Evolutionary conservation across 2,888 invertebrate genomes (phyloP).

Genomic region (Pelosia muscerda): DNA sequence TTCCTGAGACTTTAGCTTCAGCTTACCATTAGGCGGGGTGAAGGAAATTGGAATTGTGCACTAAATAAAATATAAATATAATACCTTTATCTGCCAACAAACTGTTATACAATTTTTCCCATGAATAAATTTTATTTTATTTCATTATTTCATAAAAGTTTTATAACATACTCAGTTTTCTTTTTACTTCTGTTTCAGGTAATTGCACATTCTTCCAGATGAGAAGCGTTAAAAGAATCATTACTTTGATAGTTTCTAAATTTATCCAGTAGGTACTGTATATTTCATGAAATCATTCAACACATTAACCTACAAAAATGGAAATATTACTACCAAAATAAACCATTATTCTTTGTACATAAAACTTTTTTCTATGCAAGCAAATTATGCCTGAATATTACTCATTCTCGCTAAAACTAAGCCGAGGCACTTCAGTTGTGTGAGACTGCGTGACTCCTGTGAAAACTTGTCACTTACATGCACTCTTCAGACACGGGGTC

Average conservation of each 20-base stretch:
- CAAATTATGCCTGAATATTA: not conserved
- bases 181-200: constrained; percentile 2
- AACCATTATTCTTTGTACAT: not conserved
- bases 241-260: too few species aligned
- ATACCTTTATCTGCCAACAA: too few species aligned
- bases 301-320: not conserved
- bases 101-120: too few species aligned
- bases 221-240: too few species aligned
- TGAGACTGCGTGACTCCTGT: constrained; percentile 6
- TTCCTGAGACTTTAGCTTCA: too few species aligned
- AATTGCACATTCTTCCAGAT: not conserved
- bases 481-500: constrained; percentile 15
- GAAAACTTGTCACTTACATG: constrained; percentile 18
- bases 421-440: not conserved
- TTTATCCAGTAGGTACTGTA: too few species aligned
- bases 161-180: too few species aligned
- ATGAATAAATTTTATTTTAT: too few species aligned
- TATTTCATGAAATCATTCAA: not conserved
- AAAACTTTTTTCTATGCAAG: not conserved
- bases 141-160: too few species aligned
- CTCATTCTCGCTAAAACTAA: constrained; percentile 1
- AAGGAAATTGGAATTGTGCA: too few species aligned
- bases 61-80: too few species aligned
- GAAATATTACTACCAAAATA: not conserved
- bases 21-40: too few species aligned